phyloP scores from a whole-genome alignment of 2,113 vertebrate species.

The Burhinus bistriatus region DNA sequence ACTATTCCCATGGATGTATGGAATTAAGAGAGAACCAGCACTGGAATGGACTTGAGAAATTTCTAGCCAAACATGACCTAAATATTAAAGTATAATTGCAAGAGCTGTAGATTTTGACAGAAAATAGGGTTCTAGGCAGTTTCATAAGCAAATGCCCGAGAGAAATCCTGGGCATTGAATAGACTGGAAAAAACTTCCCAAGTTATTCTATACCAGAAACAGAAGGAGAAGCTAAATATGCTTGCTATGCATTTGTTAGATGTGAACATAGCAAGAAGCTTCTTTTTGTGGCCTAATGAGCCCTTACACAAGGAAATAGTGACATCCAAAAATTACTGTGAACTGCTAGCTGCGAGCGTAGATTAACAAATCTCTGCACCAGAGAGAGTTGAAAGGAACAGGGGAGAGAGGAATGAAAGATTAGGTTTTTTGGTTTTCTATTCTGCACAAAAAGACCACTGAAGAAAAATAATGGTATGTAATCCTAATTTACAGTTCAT shows the following conservation, averaged over 20 bases:
- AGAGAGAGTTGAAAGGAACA: not conserved
- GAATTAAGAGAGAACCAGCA: not conserved
- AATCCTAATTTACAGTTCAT: not conserved
- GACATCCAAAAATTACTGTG: not conserved
- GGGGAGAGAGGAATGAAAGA: not conserved
- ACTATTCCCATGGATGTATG: not conserved
- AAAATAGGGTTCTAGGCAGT: not conserved
- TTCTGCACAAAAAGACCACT: not conserved
- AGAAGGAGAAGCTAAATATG: not conserved
- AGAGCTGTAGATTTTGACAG: not conserved
- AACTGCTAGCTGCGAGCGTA: not conserved
- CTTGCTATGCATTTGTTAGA: not conserved
- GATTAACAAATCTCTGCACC: not conserved
- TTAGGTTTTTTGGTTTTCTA: not conserved
- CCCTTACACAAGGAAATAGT: not conserved
- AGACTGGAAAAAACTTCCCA: not conserved
- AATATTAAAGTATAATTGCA: not conserved
- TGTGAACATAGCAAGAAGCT: not conserved
- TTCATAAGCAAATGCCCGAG: not conserved
- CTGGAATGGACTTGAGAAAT: not conserved
- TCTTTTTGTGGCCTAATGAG: not conserved
- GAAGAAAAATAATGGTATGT: not conserved
- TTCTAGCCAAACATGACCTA: not conserved
- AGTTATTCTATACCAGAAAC: not conserved
- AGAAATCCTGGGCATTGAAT: not conserved